phyloP scores from a whole-genome alignment of 2,888 invertebrate genomes.

The Dugesia japonica region DNA sequence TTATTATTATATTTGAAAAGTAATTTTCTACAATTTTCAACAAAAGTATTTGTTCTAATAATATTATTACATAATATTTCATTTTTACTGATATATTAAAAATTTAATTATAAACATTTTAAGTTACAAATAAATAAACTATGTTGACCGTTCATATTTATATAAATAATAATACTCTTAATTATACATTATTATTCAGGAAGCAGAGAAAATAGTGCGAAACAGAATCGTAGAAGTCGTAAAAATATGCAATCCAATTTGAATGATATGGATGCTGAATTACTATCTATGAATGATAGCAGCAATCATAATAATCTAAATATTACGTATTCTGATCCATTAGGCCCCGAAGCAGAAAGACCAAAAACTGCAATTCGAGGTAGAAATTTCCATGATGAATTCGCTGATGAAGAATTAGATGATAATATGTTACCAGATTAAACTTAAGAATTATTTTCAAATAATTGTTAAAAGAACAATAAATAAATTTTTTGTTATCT shows the following conservation, averaged over 20 bases:
- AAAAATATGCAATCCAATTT: not conserved
- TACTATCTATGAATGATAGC: not conserved
- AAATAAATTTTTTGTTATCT: not conserved
- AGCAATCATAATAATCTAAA: not conserved
- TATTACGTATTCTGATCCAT: slow-evolving; percentile 47
- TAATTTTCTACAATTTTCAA: too few species aligned
- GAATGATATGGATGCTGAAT: not conserved
- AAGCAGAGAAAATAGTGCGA: slow-evolving; percentile 22
- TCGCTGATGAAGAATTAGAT: slow-evolving; percentile 60
- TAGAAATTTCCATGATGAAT: slow-evolving; percentile 54
- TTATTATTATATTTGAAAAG: too few species aligned
- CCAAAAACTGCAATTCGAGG: slow-evolving; percentile 48
- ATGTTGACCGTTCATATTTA: too few species aligned
- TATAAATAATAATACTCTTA: too few species aligned
- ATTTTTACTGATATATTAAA: too few species aligned
- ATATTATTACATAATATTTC: too few species aligned
- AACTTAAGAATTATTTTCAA: not conserved
- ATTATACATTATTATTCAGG: not conserved
- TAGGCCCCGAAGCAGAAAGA: slow-evolving; percentile 48
- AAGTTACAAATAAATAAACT: too few species aligned
- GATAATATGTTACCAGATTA: slow-evolving; percentile 60
- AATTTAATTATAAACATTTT: too few species aligned
- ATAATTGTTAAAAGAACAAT: not conserved
- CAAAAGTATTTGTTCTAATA: too few species aligned
- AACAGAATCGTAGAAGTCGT: not conserved